Evolutionary conservation across 2,797 vertebrate species (phyloP).

Genomic region (Carduelis carduelis): DNA sequence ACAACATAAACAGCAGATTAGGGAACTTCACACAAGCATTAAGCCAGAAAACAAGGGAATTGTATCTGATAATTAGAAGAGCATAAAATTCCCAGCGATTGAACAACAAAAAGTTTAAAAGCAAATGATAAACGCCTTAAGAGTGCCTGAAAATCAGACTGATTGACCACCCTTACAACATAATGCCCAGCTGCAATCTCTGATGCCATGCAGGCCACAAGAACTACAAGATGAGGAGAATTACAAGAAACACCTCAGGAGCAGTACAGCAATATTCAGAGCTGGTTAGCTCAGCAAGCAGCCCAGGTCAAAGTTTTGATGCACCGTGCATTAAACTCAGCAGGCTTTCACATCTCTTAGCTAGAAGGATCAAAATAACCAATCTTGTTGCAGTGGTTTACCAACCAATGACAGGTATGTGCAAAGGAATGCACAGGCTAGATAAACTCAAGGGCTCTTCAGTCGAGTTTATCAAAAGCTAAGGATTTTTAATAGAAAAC

Average conservation of each 20-base stretch:
- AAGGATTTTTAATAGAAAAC: background rate
- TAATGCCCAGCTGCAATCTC: background rate
- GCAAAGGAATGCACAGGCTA: background rate
- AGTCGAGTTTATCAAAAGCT: background rate
- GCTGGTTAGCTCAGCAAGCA: background rate
- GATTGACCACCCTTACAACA: background rate
- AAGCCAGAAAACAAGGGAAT: background rate
- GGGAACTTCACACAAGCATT: background rate
- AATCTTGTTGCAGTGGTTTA: background rate
- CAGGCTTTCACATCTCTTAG: background rate
- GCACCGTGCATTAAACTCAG: background rate
- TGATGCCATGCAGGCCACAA: background rate
- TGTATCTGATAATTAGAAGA: background rate
- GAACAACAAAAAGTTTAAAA: background rate
- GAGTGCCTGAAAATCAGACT: background rate
- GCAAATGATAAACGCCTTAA: background rate
- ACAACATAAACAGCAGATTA: background rate
- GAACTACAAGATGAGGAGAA: background rate
- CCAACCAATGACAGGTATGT: fast-evolving
- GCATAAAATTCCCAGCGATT: background rate
- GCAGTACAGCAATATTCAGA: background rate
- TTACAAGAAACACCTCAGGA: background rate
- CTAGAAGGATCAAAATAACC: background rate
- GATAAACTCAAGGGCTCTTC: background rate
- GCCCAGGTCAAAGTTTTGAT: background rate